Evolutionary conservation across 2,888 invertebrate species (phyloP), one percentile per base, ranked within the genome.

Genomic region (Lissonota sp.): DNA sequence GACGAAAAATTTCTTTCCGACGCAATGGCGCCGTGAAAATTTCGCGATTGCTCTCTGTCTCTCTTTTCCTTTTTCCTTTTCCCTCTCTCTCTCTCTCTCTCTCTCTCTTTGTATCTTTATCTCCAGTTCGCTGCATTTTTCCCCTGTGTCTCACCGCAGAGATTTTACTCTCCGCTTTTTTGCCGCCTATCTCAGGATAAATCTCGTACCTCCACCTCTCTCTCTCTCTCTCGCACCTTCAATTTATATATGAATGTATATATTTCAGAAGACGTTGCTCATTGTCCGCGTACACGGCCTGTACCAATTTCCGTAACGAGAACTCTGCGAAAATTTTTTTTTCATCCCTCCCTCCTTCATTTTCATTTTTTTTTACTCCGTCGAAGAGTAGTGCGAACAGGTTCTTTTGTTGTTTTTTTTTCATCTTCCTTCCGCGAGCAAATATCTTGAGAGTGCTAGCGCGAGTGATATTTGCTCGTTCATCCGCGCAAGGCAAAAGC

Each of bases 281-380:
- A 84, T 84, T 81, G 80, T 84, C 73, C 83, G 71, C 64, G 79
- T 64, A 69, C 84, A 53, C 55, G 70, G 72, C 64, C 67, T 60
- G 12, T 78, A 84, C 75, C 88, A 88, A 88, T 89, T 87, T 86
- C 84, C 85, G 84, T 89, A 89, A 90, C 87, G 88, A 90, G 88
- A 87, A 86, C 84, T 84, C 85, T 53, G 66, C 55, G 66, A 57
- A 14, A 44, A 12, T 44, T 14, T 77, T 44, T 75, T 5, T 12
- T 37, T 46, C 40, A 46, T 39, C 57, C 46, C 49, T 60, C 46
- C 10, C 0, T 46, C 4, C 46, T 60, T 53, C 37, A 7, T 46
- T 8, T 37, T 49, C n/a, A n/a, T n/a, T n/a, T n/a, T 39, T 12
- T 12, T n/a, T 39, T 49, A 67, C 58, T 26, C 6, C 51, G 42